Conservation (phyloP, 2,113 vertebrate genomes). For the Galbula dea region DNA sequence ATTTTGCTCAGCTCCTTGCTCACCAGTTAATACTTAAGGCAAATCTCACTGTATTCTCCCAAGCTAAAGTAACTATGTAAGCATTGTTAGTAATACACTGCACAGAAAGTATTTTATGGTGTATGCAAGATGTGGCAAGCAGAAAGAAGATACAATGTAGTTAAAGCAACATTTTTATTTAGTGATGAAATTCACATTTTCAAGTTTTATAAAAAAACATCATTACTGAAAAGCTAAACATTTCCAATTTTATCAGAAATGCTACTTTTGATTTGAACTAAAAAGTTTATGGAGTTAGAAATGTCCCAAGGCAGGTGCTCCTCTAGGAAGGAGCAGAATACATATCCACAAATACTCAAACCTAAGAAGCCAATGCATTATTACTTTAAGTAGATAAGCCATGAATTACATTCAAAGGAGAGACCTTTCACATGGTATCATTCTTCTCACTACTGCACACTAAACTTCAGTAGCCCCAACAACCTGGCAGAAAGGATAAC, state of each 20-base stretch:
- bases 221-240: not conserved
- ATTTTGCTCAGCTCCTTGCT: not conserved
- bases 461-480: not conserved
- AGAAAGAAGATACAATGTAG: not conserved
- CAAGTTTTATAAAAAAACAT: not conserved
- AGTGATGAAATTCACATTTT: not conserved
- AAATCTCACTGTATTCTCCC: not conserved
- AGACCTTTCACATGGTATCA: not conserved
- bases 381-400: not conserved
- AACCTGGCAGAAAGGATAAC: not conserved
- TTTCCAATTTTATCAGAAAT: not conserved
- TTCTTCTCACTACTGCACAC: not conserved
- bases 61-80: not conserved
- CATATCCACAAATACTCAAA: not conserved
- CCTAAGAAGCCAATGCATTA: not conserved
- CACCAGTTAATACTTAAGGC: not conserved
- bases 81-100: not conserved
- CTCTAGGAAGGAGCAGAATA: not conserved
- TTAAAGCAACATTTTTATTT: not conserved
- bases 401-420: not conserved
- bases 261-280: not conserved
- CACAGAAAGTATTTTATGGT: not conserved
- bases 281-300: not conserved
- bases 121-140: not conserved
- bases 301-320: not conserved